A percentile compares a stretch with the other conserved stretches of the same genome.
These are phyloP conservation scores for Antheraea mylitta DNA, from an alignment of 1,140 invertebrate species.

Conservation along the genomic window DNA sequence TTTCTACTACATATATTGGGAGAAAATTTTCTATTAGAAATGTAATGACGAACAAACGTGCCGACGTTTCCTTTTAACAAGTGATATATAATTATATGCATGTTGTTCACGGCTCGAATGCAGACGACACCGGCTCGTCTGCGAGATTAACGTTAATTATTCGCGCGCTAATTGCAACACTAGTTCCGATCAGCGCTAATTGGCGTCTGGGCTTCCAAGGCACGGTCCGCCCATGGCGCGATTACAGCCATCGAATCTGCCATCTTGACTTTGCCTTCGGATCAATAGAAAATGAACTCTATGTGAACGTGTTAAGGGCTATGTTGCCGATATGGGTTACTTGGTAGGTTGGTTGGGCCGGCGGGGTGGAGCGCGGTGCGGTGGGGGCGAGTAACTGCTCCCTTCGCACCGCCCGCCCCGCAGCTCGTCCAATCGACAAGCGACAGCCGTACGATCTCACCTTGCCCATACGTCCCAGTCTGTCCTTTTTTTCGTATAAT, in stretches of 20 bases:
- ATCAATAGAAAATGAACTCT: conserved; percentile 40
- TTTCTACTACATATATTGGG: too few relatives aligned
- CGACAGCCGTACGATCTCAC: conserved; percentile 58
- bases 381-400: conserved; percentile 47
- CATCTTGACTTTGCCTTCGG: conserved; percentile 36
- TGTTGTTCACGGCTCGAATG: not conserved
- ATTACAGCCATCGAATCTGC: conserved; percentile 56
- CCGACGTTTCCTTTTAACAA: not conserved
- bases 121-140: not conserved
- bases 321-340: conserved; percentile 42
- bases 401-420: conserved; percentile 59
- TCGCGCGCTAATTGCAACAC: conserved; percentile 52
- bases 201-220: conserved; percentile 63
- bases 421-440: conserved; percentile 42
- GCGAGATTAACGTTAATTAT: conserved; percentile 46
- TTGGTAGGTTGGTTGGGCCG: conserved; percentile 46
- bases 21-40: too few relatives aligned
- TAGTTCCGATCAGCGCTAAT: conserved; percentile 58
- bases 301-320: conserved; percentile 30
- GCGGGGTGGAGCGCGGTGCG: conserved; percentile 56
- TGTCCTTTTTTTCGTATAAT: conserved; percentile 53
- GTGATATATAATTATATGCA: not conserved
- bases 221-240: conserved; percentile 71
- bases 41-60: not conserved
- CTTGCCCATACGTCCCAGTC: conserved; percentile 65